Evolutionary conservation across 2,888 invertebrate genomes (phyloP), one percentile per base, ranked within the genome.

Genomic region (Fabriciana adippe): DNA sequence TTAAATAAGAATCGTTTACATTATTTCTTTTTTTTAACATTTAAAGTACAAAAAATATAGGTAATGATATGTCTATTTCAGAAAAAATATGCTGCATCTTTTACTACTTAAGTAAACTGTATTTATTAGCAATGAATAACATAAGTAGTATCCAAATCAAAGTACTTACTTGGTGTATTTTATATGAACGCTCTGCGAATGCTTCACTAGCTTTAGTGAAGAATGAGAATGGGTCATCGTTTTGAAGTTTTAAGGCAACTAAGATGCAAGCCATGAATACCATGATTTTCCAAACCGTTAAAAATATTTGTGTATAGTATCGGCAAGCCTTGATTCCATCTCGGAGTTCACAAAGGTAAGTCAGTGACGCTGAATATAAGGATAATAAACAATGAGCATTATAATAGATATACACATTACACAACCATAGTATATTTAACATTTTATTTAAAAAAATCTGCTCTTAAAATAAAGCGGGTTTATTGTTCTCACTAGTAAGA

Each of bases 241-340:
- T 86, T 74, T 90, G 89, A 0, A 89, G 65, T 64, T 82, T 79
- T 67, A 95, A 87, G 64, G 95, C 94, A 11, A 95, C 78, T 56
- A 96, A 80, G 75, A 95, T 94, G 69, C 94, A 93, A 2, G 90
- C 75, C 72, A 96, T 94, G 78, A 98, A 98, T 3, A 96, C 83
- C 0, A 94, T 53, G 65, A 96, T 95, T 88, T 98, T 98, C 94
- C 96, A 95, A 18, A 97, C 74, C 0, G 97, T 94, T 3, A 97
- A 91, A 61, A 95, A 93, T 51, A 95, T 92, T 80, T 97, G 97
- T 0, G 95, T 94, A 78, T 95, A 95, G 77, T 97, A 96, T 31
- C 96, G 94, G 41, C 94, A 93, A 74, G 90, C 90, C 73, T 95
- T 94, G n/a, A 97, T 86, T 47, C 93, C 92, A 66, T 91, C 86